phyloP scores from a whole-genome alignment of 2,113 vertebrate genomes.

The Bothrops jararaca region DNA sequence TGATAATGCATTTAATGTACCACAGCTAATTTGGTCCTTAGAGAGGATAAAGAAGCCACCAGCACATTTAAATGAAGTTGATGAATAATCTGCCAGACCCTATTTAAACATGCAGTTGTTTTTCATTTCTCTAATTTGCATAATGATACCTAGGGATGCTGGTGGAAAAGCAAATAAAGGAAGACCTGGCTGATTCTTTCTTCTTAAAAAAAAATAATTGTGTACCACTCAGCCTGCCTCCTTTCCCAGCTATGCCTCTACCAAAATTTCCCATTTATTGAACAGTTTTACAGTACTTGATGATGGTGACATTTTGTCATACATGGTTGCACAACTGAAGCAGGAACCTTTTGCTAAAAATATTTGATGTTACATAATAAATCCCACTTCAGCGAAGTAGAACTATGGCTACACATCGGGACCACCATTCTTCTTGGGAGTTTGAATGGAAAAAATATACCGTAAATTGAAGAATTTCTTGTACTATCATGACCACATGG shows the following conservation, averaged over 20 bases:
- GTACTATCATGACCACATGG: neutral
- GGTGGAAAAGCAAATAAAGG: neutral
- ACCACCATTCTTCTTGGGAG: neutral
- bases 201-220: neutral
- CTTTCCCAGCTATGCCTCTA: neutral
- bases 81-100: neutral
- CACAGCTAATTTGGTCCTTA: neutral
- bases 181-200: neutral
- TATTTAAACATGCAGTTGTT: neutral
- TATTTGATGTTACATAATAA: neutral
- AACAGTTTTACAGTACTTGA: neutral
- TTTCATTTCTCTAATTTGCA: neutral
- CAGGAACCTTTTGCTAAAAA: neutral
- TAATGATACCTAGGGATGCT: neutral
- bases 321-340: neutral
- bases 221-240: neutral
- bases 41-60: neutral
- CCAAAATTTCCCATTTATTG: neutral
- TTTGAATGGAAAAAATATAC: neutral
- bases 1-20: neutral
- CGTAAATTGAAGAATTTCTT: neutral
- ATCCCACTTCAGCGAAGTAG: neutral
- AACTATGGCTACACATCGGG: neutral
- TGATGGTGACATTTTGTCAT: too few relatives aligned
- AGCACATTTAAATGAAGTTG: neutral